These are phyloP conservation scores for Labeo catla DNA, from an alignment of 2,113 vertebrate species.

Conservation along the genomic window DNA sequence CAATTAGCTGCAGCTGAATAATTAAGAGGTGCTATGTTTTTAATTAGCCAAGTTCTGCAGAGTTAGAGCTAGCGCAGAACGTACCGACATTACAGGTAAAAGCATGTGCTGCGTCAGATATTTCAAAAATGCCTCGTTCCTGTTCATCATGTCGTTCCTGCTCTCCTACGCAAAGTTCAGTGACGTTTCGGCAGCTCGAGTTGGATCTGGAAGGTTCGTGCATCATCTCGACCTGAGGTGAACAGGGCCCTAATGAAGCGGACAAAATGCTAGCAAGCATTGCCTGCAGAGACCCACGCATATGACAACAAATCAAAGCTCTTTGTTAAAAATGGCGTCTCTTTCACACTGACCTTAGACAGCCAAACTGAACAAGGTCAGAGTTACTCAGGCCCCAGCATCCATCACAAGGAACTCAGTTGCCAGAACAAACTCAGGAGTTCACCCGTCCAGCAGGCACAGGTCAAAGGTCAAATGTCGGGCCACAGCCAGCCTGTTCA, in stretches of 20 bases:
- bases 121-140: neutral
- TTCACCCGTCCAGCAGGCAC: conserved; percentile 58
- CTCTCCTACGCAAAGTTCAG: neutral
- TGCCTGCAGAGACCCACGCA: neutral
- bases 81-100: conserved; percentile 38
- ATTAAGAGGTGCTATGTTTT: conserved; percentile 78
- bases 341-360: conserved; percentile 53
- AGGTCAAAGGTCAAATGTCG: conserved; percentile 67
- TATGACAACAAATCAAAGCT: conserved; percentile 72
- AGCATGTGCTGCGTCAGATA: conserved; percentile 67
- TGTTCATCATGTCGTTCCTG: conserved; percentile 33
- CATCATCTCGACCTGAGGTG: neutral
- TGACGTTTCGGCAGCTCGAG: neutral
- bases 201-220: neutral
- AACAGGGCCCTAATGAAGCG: neutral
- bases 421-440: conserved; percentile 66
- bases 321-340: conserved; percentile 30
- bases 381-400: conserved; percentile 58
- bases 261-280: neutral
- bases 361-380: conserved; percentile 65
- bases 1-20: conserved; percentile 79
- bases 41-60: conserved; percentile 75
- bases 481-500: conserved; percentile 57
- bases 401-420: conserved; percentile 71
- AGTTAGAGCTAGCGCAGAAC: neutral